Evolutionary conservation across 2,113 vertebrate species (phyloP).

Genomic region (Forbesichthys papilliferus): DNA sequence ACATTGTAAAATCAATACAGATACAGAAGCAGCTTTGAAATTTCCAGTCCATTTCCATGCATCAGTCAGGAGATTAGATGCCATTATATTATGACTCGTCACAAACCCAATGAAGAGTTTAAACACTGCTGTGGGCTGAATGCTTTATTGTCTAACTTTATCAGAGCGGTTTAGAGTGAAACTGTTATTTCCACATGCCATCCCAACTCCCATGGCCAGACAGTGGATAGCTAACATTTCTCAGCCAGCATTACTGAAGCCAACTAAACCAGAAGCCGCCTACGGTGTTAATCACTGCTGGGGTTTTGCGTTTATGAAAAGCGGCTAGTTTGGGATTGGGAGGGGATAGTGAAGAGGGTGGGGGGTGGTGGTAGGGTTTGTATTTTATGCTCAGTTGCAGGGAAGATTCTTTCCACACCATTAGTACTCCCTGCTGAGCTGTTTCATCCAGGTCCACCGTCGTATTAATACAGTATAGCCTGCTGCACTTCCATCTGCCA

Average conservation of each 20-base stretch:
- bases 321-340: constrained; percentile 8
- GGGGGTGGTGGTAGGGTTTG: constrained; percentile 13
- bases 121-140: neutral
- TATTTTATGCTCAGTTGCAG: constrained; percentile 26
- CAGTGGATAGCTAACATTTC: constrained; percentile 15
- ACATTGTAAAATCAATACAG: constrained; percentile 17
- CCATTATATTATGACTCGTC: constrained; percentile 1
- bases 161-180: constrained; percentile 16
- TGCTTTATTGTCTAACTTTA: constrained; percentile 28
- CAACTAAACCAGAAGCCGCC: constrained; percentile 48
- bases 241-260: constrained; percentile 6
- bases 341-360: too few relatives aligned
- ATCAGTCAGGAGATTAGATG: constrained; percentile 10
- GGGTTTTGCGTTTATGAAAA: constrained; percentile 22
- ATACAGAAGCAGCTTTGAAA: constrained; percentile 1
- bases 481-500: constrained; percentile 53
- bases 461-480: constrained; percentile 40
- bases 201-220: constrained; percentile 20
- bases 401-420: constrained; percentile 65
- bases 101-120: neutral
- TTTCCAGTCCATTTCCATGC: neutral
- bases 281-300: constrained; percentile 50
- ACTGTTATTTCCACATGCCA: constrained; percentile 5
- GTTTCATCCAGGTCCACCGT: constrained; percentile 49
- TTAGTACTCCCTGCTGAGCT: constrained; percentile 73